Base-by-base conservation (phyloP, 2,888 invertebrate species). In the Drosophila neonasuta region DNA sequence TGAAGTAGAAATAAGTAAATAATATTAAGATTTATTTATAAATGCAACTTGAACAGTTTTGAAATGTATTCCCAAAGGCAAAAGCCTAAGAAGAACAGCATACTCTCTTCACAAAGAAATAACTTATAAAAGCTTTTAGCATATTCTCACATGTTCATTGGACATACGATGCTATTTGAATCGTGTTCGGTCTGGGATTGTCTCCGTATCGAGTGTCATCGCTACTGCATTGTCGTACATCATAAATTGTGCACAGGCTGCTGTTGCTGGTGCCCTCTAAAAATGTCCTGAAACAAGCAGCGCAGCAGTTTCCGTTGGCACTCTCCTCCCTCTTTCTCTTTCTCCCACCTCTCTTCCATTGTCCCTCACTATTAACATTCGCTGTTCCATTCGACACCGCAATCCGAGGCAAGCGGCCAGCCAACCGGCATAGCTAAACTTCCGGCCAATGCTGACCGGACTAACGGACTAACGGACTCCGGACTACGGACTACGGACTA, bases 221-320 rank as follows among this genome's bases (percentile, higher is more conserved):
- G 54, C 71, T 67, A 63, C 39, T 46, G 46, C 46, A 55, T 59
- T 68, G 74, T 68, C 78, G 78, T 74, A 70, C 65, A 74, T 83
- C 81, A 87, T 82, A 82, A 82, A 82, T 82, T 86, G 88, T 52
- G 68, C 81, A 83, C 86, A 67, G 80, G 71, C 81, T 80, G 84
- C 29, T 24, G 74, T 20, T 46, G 62, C 29, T 44, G 68, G 45
- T 45, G 49, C 63, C 66, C 65, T 57, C 70, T 67, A 32, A 68
- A 85, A 87, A 61, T 70, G 82, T 79, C 61, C 75, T 64, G 71
- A 77, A 78, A 67, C 79, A 74, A 54, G 52, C 64, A 59, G 41
- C 56, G 41, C 56, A 66, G n/a, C 61, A 73, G 72, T 77, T 73
- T 74, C 77, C 71, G 69, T 68, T 57, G 17, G 49, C 39, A 36